Evolutionary conservation across 2,888 invertebrate genomes (phyloP), one percentile per base, ranked within the genome.

Genomic region (Agapetus fuscipes): DNA sequence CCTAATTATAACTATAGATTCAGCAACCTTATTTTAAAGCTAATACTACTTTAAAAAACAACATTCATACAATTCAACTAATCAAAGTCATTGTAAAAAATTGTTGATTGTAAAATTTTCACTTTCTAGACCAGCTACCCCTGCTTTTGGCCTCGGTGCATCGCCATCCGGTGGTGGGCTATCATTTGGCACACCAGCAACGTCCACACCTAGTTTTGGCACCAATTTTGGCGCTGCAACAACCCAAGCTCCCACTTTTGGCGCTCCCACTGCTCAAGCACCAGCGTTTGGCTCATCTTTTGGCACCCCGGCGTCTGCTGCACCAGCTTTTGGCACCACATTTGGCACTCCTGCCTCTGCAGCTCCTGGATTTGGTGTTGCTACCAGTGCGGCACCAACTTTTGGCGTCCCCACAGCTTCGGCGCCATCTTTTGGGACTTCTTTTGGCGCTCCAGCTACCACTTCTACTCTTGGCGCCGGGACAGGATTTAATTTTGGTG

Each of bases 141-240:
- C 50, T 29, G 16, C 48, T 14, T 47, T 48, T 43, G 45, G 46
- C 2, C 28, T 48, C 17, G 46, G 49, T 16, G 34, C 50, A 27
- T 32, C 45, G 26, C 37, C 41, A 31, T 31, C 39, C 33, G 41
- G 33, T 36, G 37, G 34, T 39, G 55, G 61, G 3, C 55, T 62
- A 4, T 52, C 58, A 2, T 61, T 64, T 51, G 62, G 58, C 10
- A 49, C 52, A 3, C 48, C 52, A 16, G 50, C 50, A n/a, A 52
- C 54, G 27, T 45, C 44, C 3, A 31, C 49, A 11, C 53, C 53
- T 3, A 51, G 54, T 1, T 59, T 56, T 44, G 58, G 55, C 5
- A 46, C 56, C 3, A 9, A 9, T 0, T 58, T 63, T 2, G 53
- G 62, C 0, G 53, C 57, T 3, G 49, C 53, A 16, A 42, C 52